Base-by-base conservation (phyloP, 2,113 vertebrate genomes). In the Rutilus rutilus region DNA sequence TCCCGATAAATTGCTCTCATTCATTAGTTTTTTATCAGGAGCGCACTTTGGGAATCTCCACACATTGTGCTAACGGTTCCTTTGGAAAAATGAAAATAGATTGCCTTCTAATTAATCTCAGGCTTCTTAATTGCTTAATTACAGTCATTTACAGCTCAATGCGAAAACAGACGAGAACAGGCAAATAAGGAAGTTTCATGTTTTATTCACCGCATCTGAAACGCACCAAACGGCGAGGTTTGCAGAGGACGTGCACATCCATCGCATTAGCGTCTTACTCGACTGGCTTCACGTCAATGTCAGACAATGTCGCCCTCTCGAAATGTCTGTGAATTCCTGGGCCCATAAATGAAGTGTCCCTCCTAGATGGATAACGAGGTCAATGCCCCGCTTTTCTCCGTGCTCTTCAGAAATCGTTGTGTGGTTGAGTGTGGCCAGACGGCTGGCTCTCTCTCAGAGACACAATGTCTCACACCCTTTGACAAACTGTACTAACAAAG, bases 111-210 rank as follows among this genome's bases (percentile, higher is more conserved):
- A 94, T 92, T 92, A 93, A 93, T 92, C 91, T 89, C 88, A 91
- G 86, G 88, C 86, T 87, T 85, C 88, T 93, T 93, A 93, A 94
- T 94, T 94, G 87, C 89, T 93, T 93, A 93, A 94, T 94, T 94
- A 94, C 86, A 91, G 87, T 83, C 90, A 87, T 90, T 90, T 88
- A 88, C 39, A 10, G 87, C 86, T 91, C 89, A 79, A 84, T 87
- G 86, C 39, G 71, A 59, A 57, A 89, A 90, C 89, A 87, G 87
- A 87, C 27, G 67, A 59, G 62, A 89, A 90, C 89, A 86, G 86
- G 86, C 87, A 71, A 60, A 89, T 86, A 88, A 89, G 86, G 89
- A 86, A 86, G 80, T 90, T 60, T 81, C 86, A 86, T 89, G 23
- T 36, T 86, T 52, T 83, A 87, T 82, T 89, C 33, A 60, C 33